Evolutionary conservation across 2,888 invertebrate species (phyloP).

Genomic region (Eupeodes latifasciatus): DNA sequence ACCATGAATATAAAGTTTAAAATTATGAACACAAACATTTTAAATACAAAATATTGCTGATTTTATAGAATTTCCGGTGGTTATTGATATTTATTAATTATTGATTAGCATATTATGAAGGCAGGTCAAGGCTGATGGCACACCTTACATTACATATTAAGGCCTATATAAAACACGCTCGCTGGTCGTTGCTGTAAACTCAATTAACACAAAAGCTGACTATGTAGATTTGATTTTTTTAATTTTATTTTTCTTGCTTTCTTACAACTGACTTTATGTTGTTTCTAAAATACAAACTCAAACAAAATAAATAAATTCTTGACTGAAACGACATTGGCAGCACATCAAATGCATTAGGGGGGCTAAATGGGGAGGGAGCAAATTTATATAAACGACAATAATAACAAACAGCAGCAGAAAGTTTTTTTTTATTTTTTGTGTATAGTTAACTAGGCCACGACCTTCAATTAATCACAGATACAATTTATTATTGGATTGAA

Average conservation of each 20-base stretch:
- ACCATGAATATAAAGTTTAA: conserved; percentile 10
- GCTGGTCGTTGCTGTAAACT: conserved; percentile 3
- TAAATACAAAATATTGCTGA: conserved; percentile 4
- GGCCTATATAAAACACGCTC: neutral
- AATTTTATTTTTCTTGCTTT: conserved; percentile 6
- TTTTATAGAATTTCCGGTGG: conserved; percentile 52
- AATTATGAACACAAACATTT: neutral
- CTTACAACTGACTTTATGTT: conserved; percentile 38
- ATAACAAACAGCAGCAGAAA: conserved; percentile 54
- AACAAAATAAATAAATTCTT: conserved; percentile 48
- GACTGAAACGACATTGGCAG: conserved; percentile 69
- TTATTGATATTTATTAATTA: conserved; percentile 7
- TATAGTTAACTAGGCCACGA: conserved; percentile 64
- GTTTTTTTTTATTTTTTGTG: neutral
- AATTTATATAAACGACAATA: conserved; percentile 50
- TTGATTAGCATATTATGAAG: conserved; percentile 51
- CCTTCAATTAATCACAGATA: conserved; percentile 73
- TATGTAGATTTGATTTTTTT: conserved; percentile 6
- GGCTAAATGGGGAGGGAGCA: conserved; percentile 14
- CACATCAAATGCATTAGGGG: conserved; percentile 68
- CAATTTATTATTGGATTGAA: conserved; percentile 69
- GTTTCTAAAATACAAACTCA: conserved; percentile 31
- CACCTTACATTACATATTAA: conserved; percentile 11
- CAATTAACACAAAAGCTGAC: conserved; percentile 47
- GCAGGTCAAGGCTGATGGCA: conserved; percentile 56